Evolutionary conservation across 2,888 invertebrate species (phyloP).

Genomic region (Aphodius granarius): DNA sequence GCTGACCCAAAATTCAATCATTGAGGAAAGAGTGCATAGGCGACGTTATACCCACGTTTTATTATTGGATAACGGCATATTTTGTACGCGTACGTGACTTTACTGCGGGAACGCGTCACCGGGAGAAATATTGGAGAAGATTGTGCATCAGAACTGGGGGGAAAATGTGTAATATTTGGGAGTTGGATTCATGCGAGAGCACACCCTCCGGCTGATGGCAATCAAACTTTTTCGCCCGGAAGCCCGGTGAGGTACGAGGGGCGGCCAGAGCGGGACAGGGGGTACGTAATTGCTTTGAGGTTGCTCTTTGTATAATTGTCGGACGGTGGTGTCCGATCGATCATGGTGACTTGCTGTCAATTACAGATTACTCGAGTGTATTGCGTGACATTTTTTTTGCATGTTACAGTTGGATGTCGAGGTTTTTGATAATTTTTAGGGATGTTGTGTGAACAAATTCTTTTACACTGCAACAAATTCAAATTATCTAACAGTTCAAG

Average conservation of each 20-base stretch:
- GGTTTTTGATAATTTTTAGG: neutral
- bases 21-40: neutral
- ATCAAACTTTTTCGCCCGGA: slow-evolving; percentile 11
- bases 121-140: neutral
- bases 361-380: neutral
- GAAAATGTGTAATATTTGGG: neutral
- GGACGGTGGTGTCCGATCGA: neutral
- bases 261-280: neutral
- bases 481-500: no score
- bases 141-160: neutral
- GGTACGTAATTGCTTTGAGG: slow-evolving; percentile 5
- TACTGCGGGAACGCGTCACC: neutral
- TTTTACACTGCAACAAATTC: no score
- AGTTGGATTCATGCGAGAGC: slow-evolving; percentile 3
- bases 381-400: neutral
- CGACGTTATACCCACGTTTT: neutral
- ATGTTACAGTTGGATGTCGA: neutral
- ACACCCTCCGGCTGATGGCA: slow-evolving; percentile 3
- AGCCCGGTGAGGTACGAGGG: neutral
- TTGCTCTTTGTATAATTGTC: slow-evolving; percentile 6
- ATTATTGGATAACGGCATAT: slow-evolving; percentile 10
- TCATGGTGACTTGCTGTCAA: slow-evolving; percentile 3
- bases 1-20: slow-evolving; percentile 5
- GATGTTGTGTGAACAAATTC: no score
- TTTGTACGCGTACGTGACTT: slow-evolving; percentile 10